Conservation (phyloP, 2,113 vertebrate genomes). For the Bubo bubo region DNA sequence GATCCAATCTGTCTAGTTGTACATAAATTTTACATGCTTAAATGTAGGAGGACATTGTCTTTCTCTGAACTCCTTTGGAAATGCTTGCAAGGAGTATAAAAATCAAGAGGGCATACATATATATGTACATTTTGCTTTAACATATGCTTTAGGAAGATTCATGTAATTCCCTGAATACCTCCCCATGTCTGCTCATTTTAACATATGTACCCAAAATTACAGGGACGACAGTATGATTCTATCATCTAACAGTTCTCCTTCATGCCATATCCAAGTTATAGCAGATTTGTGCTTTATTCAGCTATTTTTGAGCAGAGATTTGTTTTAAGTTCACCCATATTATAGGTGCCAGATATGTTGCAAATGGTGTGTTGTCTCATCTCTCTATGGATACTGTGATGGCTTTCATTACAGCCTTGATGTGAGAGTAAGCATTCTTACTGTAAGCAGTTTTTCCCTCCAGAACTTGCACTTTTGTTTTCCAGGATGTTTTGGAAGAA, state of each 20-base stretch:
- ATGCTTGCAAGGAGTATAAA: neutral
- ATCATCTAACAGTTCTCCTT: neutral
- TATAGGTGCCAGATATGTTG: neutral
- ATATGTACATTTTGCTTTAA: neutral
- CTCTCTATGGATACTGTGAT: neutral
- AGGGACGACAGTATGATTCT: neutral
- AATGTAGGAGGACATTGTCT: neutral
- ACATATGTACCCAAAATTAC: neutral
- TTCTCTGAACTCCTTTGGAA: neutral
- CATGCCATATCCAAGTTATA: neutral
- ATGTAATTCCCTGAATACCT: neutral
- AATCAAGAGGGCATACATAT: neutral
- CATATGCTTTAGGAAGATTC: neutral
- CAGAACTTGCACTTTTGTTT: neutral
- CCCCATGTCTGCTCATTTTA: neutral
- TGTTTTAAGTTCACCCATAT: neutral
- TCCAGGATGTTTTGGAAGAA: neutral
- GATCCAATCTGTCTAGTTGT: neutral
- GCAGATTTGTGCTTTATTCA: neutral
- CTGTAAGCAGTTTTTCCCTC: neutral
- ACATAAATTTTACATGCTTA: neutral
- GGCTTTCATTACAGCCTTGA: neutral
- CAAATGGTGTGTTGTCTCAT: accelerated
- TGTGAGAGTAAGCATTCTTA: neutral
- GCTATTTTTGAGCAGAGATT: neutral